These are phyloP conservation scores for Coracopsis vasa DNA, from an alignment of 2,113 vertebrate species.

Conservation along the genomic window DNA sequence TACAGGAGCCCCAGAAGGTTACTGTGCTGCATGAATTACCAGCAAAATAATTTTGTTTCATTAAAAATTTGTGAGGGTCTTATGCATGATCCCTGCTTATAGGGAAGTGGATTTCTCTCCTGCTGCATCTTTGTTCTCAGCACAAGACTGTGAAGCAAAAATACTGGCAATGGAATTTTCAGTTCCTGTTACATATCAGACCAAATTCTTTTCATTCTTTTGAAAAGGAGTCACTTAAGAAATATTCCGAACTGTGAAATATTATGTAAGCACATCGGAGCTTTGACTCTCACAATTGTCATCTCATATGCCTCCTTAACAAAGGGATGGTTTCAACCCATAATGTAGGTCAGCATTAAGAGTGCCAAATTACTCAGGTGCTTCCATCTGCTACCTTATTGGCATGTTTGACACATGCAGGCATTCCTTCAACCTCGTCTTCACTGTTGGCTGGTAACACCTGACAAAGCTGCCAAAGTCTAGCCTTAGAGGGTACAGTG, in stretches of 20 bases:
- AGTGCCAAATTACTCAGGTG: conserved; percentile 28
- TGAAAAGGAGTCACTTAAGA: background rate
- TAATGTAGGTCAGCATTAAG: conserved; percentile 8
- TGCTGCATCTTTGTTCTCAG: background rate
- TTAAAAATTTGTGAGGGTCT: background rate
- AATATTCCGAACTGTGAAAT: background rate
- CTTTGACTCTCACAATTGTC: background rate
- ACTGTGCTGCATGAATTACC: background rate
- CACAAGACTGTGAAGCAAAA: background rate
- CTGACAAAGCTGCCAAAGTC: background rate
- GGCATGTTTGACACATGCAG: background rate
- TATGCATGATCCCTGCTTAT: background rate
- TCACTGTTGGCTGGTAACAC: background rate
- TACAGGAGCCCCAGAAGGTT: background rate
- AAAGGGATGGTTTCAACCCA: background rate
- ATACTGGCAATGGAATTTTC: background rate
- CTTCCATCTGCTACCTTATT: conserved; percentile 23
- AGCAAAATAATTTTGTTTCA: background rate
- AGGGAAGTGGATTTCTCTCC: background rate
- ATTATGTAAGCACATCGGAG: background rate
- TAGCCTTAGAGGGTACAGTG: background rate
- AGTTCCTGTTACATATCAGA: background rate
- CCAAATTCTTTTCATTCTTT: background rate
- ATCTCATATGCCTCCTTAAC: background rate
- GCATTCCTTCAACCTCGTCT: background rate